Conservation (phyloP, 2,797 vertebrate species). For the Syngnathus rostellatus region DNA sequence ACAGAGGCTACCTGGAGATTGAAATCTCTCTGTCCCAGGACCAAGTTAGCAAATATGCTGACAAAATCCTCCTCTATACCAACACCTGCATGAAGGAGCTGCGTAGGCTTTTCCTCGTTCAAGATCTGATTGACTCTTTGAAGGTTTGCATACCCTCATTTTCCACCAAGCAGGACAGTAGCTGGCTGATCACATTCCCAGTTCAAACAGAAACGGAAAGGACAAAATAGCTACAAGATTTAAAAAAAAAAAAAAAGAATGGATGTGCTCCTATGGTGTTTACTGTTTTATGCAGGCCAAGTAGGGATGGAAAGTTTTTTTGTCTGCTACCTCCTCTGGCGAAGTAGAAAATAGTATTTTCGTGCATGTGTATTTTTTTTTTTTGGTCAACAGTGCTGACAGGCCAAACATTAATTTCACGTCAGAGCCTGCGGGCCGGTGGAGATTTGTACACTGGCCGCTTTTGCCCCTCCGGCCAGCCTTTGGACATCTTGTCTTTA, state of each 20-base stretch:
- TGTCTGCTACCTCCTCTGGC: too few relatives aligned
- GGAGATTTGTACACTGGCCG: too few relatives aligned
- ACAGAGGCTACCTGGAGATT: conserved; percentile 91
- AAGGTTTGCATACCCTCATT: conserved; percentile 71
- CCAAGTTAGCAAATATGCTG: conserved; percentile 96
- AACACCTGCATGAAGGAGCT: conserved; percentile 94
- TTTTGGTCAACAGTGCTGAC: too few relatives aligned
- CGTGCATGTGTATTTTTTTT: too few relatives aligned
- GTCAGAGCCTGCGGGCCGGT: too few relatives aligned
- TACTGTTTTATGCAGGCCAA: background rate
- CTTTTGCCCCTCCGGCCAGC: too few relatives aligned
- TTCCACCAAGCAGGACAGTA: background rate
- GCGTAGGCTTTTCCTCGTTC: conserved; percentile 93
- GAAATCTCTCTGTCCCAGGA: conserved; percentile 94
- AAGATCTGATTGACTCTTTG: conserved; percentile 95
- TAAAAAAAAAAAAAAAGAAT: background rate
- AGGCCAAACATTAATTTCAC: too few relatives aligned
- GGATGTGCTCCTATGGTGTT: background rate
- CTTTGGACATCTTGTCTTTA: too few relatives aligned
- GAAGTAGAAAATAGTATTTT: too few relatives aligned
- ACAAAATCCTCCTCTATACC: conserved; percentile 87
- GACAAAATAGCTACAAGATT: background rate
- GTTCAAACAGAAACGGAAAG: background rate
- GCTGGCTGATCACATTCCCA: too few relatives aligned
- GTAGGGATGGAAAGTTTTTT: too few relatives aligned